Evolutionary conservation across 2,113 vertebrate genomes (phyloP), one percentile per base, ranked within the genome.

Genomic region (Pterocles orientalis): DNA sequence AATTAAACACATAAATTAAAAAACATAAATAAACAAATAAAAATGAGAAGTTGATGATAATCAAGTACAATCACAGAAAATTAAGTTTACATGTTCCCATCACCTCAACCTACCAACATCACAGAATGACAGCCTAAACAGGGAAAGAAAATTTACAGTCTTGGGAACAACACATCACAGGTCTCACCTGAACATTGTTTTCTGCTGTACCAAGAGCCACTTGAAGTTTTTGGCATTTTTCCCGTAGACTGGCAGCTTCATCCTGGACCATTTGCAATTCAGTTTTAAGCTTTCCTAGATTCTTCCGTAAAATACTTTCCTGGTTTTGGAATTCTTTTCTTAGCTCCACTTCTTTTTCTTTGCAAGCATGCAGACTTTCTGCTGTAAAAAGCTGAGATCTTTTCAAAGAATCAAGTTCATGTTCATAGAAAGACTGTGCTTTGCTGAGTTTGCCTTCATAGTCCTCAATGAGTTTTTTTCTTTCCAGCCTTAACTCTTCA

Each of bases 351-450:
- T 99, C 99, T 33, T 99, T 99, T 95, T 99, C 99, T 97, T 99
- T 99, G 98, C 99, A 99, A 24, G 98, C 98, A 97, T 99, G 97
- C 53, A 99, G 97, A 96, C 99, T 99, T 96, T 99, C 99, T 6
- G 99, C 99, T 16, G 99, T 99, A 94, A 99, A 99, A 95, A 99
- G 98, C 95, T 99, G 99, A 13, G 99, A 99, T 62, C 99, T 98
- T 98, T 99, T 99, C 98, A 99, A 98, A 94, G 98, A 99, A 94
- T 99, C 99, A 82, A 99, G 98, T 96, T 99, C 99, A 7, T 98
- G 98, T 65, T 99, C 99, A 71, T 99, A 99, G 94, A 99, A 99
- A 25, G 98, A 98, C 94, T 99, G 99, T n/a, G 99, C 99, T 98
- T 99, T 99, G 96, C 96, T 99, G 87, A 99, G 98, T 97, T 99